Conservation (phyloP, 2,113 vertebrate genomes). For the Camarhynchus parvulus region DNA sequence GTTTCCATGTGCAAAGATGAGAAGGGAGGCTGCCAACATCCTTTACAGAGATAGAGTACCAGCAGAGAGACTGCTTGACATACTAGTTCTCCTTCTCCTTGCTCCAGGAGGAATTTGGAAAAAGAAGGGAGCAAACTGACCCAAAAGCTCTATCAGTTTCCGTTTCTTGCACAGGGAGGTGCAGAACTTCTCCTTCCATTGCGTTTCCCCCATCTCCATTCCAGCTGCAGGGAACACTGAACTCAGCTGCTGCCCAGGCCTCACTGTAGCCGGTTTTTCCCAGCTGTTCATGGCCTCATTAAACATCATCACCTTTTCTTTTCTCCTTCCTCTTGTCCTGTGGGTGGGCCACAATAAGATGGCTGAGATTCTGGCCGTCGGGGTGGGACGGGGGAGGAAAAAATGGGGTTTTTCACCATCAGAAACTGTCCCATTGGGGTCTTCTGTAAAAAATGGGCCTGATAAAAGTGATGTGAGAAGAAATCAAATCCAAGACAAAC, state of each 20-base stretch:
- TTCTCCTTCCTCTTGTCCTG: neutral
- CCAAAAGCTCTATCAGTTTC: neutral
- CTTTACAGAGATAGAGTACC: neutral
- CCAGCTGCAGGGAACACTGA: neutral
- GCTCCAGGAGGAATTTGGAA: neutral
- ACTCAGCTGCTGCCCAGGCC: neutral
- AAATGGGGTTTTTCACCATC: neutral
- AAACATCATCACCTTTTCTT: neutral
- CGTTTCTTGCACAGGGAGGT: neutral
- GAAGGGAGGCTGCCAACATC: neutral
- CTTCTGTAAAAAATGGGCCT: neutral
- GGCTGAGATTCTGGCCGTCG: neutral
- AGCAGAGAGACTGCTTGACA: neutral
- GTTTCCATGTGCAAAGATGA: neutral
- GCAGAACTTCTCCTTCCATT: neutral
- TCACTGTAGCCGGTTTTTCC: accelerated
- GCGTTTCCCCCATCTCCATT: neutral
- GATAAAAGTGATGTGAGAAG: neutral
- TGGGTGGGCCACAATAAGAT: neutral
- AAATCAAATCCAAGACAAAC: neutral
- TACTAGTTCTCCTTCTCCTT: neutral
- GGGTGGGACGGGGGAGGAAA: neutral
- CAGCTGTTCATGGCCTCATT: neutral
- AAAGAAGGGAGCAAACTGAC: neutral
- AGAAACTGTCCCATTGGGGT: neutral